phyloP scores from a whole-genome alignment of 2,797 vertebrate genomes.

The Centroberyx gerrardi region DNA sequence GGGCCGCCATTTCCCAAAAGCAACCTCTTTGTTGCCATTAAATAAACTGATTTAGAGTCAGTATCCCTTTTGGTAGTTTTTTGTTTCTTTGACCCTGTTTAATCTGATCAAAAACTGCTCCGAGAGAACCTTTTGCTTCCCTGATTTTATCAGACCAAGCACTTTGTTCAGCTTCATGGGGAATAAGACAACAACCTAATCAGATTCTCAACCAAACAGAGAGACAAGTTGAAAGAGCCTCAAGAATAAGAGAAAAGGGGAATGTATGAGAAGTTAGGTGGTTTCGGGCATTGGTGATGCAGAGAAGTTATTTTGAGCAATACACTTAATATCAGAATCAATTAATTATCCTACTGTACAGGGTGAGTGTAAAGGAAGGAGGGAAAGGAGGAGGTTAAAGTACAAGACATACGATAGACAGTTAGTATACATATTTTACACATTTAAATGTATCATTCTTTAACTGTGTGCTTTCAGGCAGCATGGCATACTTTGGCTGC shows the following conservation, averaged over 20 bases:
- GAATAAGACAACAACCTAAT: background rate
- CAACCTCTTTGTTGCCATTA: background rate
- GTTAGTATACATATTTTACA: no score
- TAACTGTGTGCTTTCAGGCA: no score
- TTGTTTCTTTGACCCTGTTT: conserved; percentile 27
- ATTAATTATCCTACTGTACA: background rate
- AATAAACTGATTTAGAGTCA: background rate
- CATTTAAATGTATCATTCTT: no score
- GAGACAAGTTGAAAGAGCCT: background rate
- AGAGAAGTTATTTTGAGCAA: background rate
- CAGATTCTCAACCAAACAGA: background rate
- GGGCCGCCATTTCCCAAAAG: conserved; percentile 2
- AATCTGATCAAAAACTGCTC: conserved; percentile 30
- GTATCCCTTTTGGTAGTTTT: background rate
- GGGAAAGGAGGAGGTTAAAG: no score
- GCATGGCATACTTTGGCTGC: no score
- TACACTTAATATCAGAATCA: background rate
- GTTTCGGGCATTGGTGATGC: background rate
- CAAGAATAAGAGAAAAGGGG: background rate
- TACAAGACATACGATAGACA: no score
- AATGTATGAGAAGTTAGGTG: background rate
- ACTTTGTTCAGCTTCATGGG: background rate
- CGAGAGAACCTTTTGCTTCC: conserved; percentile 3
- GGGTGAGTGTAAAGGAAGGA: no score
- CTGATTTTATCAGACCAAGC: background rate